Base-by-base conservation (phyloP, 2,888 invertebrate species). In the Azorinus chamasolen region DNA sequence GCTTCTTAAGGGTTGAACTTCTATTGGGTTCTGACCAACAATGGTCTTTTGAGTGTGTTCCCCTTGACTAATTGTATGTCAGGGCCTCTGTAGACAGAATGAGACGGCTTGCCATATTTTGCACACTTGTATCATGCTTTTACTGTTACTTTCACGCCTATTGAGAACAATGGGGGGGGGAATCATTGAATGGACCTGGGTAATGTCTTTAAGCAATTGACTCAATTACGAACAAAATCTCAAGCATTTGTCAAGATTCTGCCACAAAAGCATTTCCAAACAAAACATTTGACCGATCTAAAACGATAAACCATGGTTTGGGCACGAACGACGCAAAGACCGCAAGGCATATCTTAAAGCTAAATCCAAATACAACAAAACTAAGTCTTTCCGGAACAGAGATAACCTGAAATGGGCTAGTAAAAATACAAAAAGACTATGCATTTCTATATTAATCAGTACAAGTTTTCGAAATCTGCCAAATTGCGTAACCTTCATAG, bases 261-360 rank as follows among this genome's bases (percentile, higher is more conserved):
- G 25, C 32, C 24, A 6, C 27, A 8, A 22, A n/a, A 27, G 16
- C 24, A 25, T 27, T 27, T 24, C n/a, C 12, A 53, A 25, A 16
- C 3, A n/a, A 10, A 8, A 27, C 12, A 20, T n/a, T 4, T 27
- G 32, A 53, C 4, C 53, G n/a, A 27, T 39, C 37, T 8, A 37
- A 22, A 5, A 25, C 18, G 25, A 45, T 24, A 58, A 58, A 25
- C 20, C 24, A 58, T 58, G 58, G 58, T 58, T 61, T 48, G 61
- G 61, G 4, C 46, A 12, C 20, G 14, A 61, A 27, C 48, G 61
- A 18, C 25, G 32, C 20, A 61, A 48, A 61, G 48, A 48, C 12
- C 25, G 62, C 22, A 20, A 14, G 27, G 48, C 18, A 8, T 62
- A 62, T 37, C 50, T 50, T 22, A 37, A 50, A 37, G 62, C 62